A percentile compares a stretch with the other conserved stretches of the same genome.
Conservation (phyloP, 2,888 invertebrate genomes). For the Orgyia antiqua region DNA sequence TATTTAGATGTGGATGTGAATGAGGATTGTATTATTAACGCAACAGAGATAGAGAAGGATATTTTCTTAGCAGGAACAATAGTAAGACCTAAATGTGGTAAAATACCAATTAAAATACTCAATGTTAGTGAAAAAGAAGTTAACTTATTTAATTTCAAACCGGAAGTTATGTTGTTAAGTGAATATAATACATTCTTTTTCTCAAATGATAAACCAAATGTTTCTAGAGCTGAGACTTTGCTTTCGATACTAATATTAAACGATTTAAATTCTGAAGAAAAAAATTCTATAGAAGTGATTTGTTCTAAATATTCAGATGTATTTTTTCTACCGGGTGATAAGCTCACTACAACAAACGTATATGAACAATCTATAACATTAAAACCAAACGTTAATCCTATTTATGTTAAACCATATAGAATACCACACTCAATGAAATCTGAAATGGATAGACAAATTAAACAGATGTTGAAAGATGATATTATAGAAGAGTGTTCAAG, state of each 20-base stretch:
- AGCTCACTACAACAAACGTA: slow-evolving; percentile 3
- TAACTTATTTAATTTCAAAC: background rate
- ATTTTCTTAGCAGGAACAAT: slow-evolving; percentile 1
- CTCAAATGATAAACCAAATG: background rate
- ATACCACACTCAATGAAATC: background rate
- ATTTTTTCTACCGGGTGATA: slow-evolving; percentile 4
- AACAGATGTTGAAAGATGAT: slow-evolving; percentile 1
- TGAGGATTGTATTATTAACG: background rate
- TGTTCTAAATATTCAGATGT: slow-evolving; percentile 6
- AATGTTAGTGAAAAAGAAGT: slow-evolving; percentile 1
- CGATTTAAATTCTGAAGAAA: background rate
- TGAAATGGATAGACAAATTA: slow-evolving; percentile 1
- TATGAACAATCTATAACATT: slow-evolving; percentile 5
- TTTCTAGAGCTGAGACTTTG: background rate
- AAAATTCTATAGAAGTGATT: slow-evolving; percentile 10
- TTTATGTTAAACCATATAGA: slow-evolving; percentile 1
- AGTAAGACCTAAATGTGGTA: background rate
- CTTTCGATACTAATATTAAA: background rate
- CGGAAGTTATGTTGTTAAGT: background rate
- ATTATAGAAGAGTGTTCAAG: background rate
- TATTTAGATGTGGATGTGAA: background rate
- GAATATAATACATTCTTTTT: slow-evolving; percentile 1
- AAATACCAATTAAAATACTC: slow-evolving; percentile 2
- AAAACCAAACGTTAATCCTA: slow-evolving; percentile 4
- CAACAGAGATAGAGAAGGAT: slow-evolving; percentile 1